These are phyloP conservation scores for Lepisosteus oculatus DNA, from an alignment of 2,113 vertebrate species.

Conservation along the genomic window DNA sequence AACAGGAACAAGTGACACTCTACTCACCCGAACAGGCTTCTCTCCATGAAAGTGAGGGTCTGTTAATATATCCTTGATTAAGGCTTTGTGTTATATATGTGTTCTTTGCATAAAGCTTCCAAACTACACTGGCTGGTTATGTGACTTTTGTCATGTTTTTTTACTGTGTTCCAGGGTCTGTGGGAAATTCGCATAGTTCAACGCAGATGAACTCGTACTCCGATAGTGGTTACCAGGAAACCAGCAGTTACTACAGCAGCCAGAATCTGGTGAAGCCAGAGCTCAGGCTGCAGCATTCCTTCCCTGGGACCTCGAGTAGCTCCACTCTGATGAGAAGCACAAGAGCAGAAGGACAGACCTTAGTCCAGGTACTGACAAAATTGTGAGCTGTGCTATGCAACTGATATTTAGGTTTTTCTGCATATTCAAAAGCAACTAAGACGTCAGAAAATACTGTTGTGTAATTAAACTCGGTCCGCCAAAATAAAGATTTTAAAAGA, in stretches of 20 bases:
- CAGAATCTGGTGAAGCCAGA: constrained; percentile 80
- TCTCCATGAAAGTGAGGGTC: constrained; percentile 98
- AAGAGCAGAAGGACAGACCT: constrained; percentile 87
- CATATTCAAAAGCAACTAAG: too few relatives aligned
- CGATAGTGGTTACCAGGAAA: constrained; percentile 96
- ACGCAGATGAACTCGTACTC: constrained; percentile 98
- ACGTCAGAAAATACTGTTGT: too few relatives aligned
- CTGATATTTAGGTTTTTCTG: not conserved
- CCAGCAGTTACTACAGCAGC: constrained; percentile 83
- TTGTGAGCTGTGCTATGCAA: not conserved
- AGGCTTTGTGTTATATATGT: constrained; percentile 11
- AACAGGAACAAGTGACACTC: constrained; percentile 80
- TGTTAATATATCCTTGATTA: constrained; percentile 71
- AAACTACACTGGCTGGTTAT: too few relatives aligned
- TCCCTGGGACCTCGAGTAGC: constrained; percentile 56
- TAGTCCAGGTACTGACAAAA: constrained; percentile 72
- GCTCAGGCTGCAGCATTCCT: constrained; percentile 79
- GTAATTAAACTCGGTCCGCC: too few relatives aligned
- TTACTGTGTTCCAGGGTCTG: constrained; percentile 71
- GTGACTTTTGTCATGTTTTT: not conserved
- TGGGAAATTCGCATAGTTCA: constrained; percentile 90
- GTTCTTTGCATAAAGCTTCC: not conserved
- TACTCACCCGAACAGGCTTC: constrained; percentile 89
- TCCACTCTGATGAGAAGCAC: constrained; percentile 75
- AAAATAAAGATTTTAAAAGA: too few relatives aligned